phyloP scores from a whole-genome alignment of 2,888 invertebrate genomes.

The Temnothorax ravouxi region DNA sequence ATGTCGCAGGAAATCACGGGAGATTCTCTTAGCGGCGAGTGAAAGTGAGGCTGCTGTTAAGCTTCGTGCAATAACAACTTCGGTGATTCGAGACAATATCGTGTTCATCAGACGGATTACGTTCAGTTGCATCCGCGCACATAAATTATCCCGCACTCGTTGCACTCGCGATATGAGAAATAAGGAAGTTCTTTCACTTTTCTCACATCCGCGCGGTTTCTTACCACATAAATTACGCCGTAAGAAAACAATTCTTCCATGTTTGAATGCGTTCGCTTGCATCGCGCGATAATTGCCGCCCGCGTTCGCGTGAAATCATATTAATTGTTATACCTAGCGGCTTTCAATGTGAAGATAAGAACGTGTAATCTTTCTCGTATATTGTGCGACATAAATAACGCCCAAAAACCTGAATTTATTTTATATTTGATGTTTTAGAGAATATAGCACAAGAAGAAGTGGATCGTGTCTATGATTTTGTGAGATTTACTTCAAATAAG shows the following conservation, averaged over 20 bases:
- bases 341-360: neutral
- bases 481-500: neutral
- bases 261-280: constrained; percentile 16
- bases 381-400: neutral
- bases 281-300: constrained; percentile 22
- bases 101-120: neutral
- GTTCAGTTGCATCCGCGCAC: constrained; percentile 35
- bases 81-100: constrained; percentile 33
- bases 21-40: constrained; percentile 1
- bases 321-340: constrained; percentile 3
- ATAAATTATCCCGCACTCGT: constrained; percentile 56
- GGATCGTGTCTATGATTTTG: neutral
- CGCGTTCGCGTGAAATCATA: neutral
- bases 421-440: neutral
- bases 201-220: constrained; percentile 50
- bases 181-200: constrained; percentile 72
- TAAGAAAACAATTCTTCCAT: constrained; percentile 27
- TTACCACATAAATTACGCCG: constrained; percentile 35
- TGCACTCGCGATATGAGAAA: constrained; percentile 53
- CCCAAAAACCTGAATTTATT: neutral
- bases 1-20: neutral
- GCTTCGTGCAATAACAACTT: neutral
- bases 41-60: constrained; percentile 37
- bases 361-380: neutral
- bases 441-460: neutral